These are phyloP conservation scores for Trachemys scripta DNA, from an alignment of 2,113 vertebrate genomes.

Conservation along the genomic window DNA sequence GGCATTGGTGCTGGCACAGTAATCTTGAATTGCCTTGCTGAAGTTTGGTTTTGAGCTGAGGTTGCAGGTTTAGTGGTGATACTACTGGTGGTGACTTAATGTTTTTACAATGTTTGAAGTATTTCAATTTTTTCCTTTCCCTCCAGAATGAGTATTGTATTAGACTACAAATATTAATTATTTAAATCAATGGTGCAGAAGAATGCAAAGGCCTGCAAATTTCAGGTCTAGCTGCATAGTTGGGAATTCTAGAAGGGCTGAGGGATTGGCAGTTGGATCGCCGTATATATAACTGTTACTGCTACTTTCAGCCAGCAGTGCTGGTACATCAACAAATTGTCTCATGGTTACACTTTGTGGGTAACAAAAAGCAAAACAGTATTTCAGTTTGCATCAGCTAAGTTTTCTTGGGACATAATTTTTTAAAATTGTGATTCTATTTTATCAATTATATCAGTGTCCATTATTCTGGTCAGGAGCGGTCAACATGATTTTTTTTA, in stretches of 20 bases:
- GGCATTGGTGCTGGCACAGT: neutral
- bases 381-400: neutral
- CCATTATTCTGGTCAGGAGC: neutral
- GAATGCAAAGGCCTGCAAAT: neutral
- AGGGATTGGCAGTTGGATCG: accelerated
- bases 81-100: accelerated
- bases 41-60: neutral
- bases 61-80: accelerated
- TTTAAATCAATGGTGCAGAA: neutral
- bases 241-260: neutral
- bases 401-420: neutral
- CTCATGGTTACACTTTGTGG: accelerated
- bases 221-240: accelerated
- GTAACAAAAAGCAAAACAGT: neutral
- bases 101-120: accelerated
- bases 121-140: neutral
- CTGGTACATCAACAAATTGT: accelerated
- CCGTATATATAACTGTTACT: accelerated
- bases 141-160: neutral
- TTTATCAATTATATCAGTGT: neutral
- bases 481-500: neutral
- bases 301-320: accelerated
- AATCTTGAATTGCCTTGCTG: accelerated
- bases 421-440: accelerated
- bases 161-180: neutral